Evolutionary conservation across 2,888 invertebrate genomes (phyloP).

Genomic region (Leucoma salicis): DNA sequence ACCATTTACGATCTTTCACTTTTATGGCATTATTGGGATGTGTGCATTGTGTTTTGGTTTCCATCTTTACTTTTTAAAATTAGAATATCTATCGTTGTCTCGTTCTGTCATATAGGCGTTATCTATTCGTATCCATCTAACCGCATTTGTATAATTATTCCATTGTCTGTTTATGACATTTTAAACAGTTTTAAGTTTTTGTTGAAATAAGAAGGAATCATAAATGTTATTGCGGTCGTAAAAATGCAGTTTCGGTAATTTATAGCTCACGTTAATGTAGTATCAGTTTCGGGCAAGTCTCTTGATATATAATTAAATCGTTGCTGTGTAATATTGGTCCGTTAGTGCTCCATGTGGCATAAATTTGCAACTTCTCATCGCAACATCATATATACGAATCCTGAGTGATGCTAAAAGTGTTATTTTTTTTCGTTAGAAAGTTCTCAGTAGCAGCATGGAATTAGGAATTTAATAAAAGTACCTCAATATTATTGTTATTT

Average conservation of each 20-base stretch:
- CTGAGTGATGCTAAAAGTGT: no score
- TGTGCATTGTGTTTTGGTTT: conserved; percentile 78
- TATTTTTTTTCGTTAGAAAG: no score
- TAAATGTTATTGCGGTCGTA: conserved; percentile 75
- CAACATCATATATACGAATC: no score
- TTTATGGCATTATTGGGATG: conserved; percentile 64
- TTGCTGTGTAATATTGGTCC: no score
- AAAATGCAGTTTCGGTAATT: conserved; percentile 76
- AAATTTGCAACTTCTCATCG: no score
- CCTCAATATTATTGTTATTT: no score
- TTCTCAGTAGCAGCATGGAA: no score
- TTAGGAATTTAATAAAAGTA: no score
- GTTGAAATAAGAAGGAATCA: conserved; percentile 70
- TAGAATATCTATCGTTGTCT: conserved; percentile 66
- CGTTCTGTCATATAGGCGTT: conserved; percentile 44
- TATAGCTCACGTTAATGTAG: conserved; percentile 67
- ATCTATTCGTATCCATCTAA: conserved; percentile 48
- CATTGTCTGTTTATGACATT: conserved; percentile 73
- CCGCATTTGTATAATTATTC: conserved; percentile 72
- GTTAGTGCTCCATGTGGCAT: no score
- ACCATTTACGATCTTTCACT: conserved; percentile 59
- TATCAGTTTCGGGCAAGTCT: conserved; percentile 55
- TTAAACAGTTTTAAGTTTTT: conserved; percentile 76
- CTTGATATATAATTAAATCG: conserved; percentile 62
- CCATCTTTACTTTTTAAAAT: conserved; percentile 82